Base-by-base conservation (phyloP, 2,113 vertebrate species). In the Nothoprocta perdicaria region DNA sequence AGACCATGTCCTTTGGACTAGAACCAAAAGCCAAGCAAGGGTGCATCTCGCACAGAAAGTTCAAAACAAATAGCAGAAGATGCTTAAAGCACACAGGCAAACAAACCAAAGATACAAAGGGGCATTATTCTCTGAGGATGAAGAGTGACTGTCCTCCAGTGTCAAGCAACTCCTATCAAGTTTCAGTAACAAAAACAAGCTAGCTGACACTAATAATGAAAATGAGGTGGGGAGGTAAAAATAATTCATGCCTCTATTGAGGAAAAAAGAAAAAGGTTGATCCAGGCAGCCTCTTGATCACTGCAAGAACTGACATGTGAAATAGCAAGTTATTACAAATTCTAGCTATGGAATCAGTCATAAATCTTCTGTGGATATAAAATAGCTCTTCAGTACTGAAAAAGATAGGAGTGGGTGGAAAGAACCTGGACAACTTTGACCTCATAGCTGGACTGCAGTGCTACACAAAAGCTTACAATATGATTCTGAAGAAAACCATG, bases 321-420 rank as follows among this genome's bases (percentile, higher is more conserved):
- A 60, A 86, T 31, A 27, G 9, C 23, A 86, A 50, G 26, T 73
- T 77, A 50, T 29, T 76, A 40, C 9, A 16, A 41, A 31, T 24
- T 68, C 21, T 52, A 61, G 21, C 18, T 65, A 17, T 22, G 63
- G 85, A 90, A 9, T 53, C 12, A 19, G 10, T 71, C 81, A 58
- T 65, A 55, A 76, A 68, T 31, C 14, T 86, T 65, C 27, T 46
- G 53, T 46, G 55, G 69, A 6, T 33, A 35, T 29, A 67, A 45
- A 15, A 66, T 0, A 74, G 29, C 4, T 24, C 4, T 22, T 2
- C 9, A 48, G 1, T 1, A 3, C 24, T 14, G 7, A 33, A 75
- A 46, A 65, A 48, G 3, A 57, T 23, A 71, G 8, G 2, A 61
- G 23, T 57, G 5, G 9, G 26, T 12, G 8, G 4, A 6, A 87